Evolutionary conservation across 2,113 vertebrate genomes (phyloP).

Genomic region (Prinia subflava): DNA sequence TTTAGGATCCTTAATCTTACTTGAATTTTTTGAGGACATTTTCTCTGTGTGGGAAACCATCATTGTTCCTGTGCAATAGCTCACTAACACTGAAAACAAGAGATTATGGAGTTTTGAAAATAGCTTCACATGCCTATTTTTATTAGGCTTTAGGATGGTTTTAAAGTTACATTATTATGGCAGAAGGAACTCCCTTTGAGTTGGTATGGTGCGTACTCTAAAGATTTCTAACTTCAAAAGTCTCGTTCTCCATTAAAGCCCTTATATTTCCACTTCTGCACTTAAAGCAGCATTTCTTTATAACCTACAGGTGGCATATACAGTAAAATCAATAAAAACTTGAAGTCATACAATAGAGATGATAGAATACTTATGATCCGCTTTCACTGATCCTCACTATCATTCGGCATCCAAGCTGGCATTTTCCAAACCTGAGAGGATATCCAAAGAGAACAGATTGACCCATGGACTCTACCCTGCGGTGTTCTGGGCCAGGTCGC

Average conservation of each 20-base stretch:
- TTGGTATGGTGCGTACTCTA: background rate
- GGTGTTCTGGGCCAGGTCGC: background rate
- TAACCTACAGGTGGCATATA: background rate
- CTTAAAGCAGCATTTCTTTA: background rate
- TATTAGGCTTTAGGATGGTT: background rate
- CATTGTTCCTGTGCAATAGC: background rate
- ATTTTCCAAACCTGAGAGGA: background rate
- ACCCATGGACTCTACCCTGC: background rate
- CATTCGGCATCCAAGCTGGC: background rate
- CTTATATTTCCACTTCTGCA: background rate
- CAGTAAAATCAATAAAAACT: background rate
- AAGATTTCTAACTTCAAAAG: background rate
- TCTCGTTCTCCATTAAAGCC: background rate
- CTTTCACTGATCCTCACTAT: background rate
- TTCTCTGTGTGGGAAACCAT: background rate
- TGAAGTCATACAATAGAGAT: background rate
- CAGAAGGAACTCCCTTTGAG: background rate
- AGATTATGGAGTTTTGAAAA: background rate
- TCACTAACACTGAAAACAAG: background rate
- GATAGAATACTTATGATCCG: background rate
- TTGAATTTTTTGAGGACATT: fast-evolving
- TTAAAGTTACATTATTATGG: background rate
- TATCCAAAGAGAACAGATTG: background rate
- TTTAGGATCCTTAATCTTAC: background rate
- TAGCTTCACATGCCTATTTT: background rate